phyloP scores from a whole-genome alignment of 2,888 invertebrate genomes.

The Spilarctia lutea region DNA sequence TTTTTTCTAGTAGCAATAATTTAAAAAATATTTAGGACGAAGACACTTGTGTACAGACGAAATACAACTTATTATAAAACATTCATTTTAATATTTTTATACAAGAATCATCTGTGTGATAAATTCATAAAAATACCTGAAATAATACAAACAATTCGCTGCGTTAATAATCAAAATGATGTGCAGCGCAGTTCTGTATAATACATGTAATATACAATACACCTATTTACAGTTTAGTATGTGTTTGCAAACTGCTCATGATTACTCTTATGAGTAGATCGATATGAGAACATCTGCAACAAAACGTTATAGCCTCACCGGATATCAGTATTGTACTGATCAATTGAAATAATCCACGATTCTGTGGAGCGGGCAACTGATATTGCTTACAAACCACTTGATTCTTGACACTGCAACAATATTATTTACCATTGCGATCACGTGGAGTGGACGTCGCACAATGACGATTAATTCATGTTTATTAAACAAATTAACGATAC shows the following conservation, averaged over 20 bases:
- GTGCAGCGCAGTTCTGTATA: constrained; percentile 23
- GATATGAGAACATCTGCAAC: constrained; percentile 31
- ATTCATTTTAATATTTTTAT: constrained; percentile 10
- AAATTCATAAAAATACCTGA: constrained; percentile 23
- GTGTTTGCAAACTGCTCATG: constrained; percentile 35
- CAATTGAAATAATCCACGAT: constrained; percentile 69
- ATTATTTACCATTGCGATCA: constrained; percentile 73
- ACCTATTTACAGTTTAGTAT: constrained; percentile 19
- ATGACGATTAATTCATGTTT: constrained; percentile 80
- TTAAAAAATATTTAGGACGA: background rate
- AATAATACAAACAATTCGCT: constrained; percentile 25
- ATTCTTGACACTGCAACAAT: constrained; percentile 73
- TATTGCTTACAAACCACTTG: constrained; percentile 73
- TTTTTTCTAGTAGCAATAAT: background rate
- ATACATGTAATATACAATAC: background rate
- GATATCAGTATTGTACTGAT: constrained; percentile 37
- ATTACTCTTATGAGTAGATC: constrained; percentile 35
- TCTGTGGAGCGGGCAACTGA: constrained; percentile 36
- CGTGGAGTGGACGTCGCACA: constrained; percentile 64
- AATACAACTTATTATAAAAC: constrained; percentile 9
- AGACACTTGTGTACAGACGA: background rate
- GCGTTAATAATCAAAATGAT: constrained; percentile 33
- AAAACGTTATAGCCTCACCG: constrained; percentile 39
- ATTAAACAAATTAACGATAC: constrained; percentile 81
- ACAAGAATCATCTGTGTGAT: constrained; percentile 10